phyloP scores from a whole-genome alignment of 2,113 vertebrate genomes.

The Trichechus manatus region DNA sequence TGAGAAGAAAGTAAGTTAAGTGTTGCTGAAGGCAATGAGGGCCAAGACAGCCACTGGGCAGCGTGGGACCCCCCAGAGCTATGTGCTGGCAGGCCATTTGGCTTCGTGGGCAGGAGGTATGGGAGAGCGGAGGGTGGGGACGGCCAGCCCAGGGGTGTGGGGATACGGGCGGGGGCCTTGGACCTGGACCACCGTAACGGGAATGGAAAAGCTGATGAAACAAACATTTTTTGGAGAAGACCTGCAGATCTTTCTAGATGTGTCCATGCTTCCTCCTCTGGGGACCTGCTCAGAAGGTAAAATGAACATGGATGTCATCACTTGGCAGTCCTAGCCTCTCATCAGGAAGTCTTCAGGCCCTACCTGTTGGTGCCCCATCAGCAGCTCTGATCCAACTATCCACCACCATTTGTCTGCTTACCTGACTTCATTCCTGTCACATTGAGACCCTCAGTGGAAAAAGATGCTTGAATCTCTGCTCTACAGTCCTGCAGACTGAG shows the following conservation, averaged over 20 bases:
- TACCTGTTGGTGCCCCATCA: background rate
- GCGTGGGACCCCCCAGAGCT: no score
- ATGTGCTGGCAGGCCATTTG: no score
- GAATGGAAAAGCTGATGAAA: background rate
- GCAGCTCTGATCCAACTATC: background rate
- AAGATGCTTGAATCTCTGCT: no score
- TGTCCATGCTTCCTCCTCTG: background rate
- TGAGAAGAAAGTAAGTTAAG: background rate
- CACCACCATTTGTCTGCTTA: background rate
- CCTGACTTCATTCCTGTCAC: background rate
- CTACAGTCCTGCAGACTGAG: no score
- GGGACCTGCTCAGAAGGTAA: background rate
- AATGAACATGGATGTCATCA: background rate
- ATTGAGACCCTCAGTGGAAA: background rate
- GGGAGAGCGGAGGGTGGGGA: background rate
- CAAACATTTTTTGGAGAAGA: background rate
- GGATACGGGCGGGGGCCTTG: background rate
- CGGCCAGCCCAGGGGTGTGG: no score
- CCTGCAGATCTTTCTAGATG: background rate
- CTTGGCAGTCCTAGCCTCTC: background rate
- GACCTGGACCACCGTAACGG: background rate
- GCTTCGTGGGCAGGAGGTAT: fast-evolving
- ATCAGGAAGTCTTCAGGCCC: background rate
- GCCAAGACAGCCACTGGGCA: background rate
- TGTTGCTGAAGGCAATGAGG: no score